Base-by-base conservation (phyloP, 1,140 invertebrate species). In the Eupristina koningsbergeri region DNA sequence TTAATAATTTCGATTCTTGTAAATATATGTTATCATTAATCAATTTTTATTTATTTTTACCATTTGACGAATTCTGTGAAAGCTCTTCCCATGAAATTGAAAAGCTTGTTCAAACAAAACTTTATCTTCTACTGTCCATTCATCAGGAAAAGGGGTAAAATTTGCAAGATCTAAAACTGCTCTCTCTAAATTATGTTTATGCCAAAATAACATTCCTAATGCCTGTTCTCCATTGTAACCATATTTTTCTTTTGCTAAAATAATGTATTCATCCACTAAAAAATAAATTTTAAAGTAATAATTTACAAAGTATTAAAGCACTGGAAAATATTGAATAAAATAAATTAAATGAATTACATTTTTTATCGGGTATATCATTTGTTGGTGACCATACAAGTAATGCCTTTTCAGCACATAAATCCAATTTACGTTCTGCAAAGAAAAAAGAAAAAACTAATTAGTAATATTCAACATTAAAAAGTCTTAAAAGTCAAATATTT, bases 121-220 rank as follows among this genome's bases (percentile, higher is more conserved):
- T 94, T 99, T 99, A 89, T 99, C 98, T 92, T 99, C 98, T 6
- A 98, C 96, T 26, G 98, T 98, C 98, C 98, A 99, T 89, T 99
- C 98, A 93, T 99, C 98, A 39, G 98, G 98, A 89, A 98, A 98
- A 5, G 98, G 98, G 80, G 98, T 98, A 89, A 99, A 99, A 92
- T 99, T 99, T 22, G 98, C 96, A 84, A 99, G 93, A 91, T 99
- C 98, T 88, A 96, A 93, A 5, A 98, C 95, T 8, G 98, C 98
- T 87, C 97, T 94, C 86, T 98, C 97, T 61, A 99, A 93, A 92
- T 99, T 97, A 93, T 99, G 98, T 92, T 98, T 98, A 89, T 99
- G 98, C 98, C 98, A 99, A 92, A 98, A 99, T 22, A 99, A 92
- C 97, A 99, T 98, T 22, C 98, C 98, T 47, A 99, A 93, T 39